These are phyloP conservation scores for Idaea aversata DNA, from an alignment of 2,888 invertebrate genomes.

Conservation along the genomic window DNA sequence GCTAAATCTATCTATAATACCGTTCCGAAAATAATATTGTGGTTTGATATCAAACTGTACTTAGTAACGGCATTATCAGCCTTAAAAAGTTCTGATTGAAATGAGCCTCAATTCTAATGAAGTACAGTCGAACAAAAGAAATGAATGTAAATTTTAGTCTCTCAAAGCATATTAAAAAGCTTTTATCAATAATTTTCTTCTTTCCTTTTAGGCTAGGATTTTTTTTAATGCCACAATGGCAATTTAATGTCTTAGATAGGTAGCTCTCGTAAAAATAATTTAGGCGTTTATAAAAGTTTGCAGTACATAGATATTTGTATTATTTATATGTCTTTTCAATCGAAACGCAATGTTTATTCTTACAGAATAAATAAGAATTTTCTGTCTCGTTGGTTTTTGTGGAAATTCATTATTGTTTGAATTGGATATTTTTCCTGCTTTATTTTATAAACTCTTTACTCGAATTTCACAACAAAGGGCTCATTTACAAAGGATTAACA, in stretches of 20 bases:
- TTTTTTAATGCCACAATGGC: slow-evolving; percentile 18
- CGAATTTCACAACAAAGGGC: background rate
- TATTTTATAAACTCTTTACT: background rate
- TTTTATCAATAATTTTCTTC: slow-evolving; percentile 21
- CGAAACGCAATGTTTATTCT: too few species aligned
- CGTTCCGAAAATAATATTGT: background rate
- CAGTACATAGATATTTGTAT: too few species aligned
- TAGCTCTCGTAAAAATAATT: too few species aligned
- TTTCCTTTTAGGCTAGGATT: slow-evolving; percentile 16
- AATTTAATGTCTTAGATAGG: slow-evolving; percentile 16
- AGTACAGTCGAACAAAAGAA: background rate
- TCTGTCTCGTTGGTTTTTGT: too few species aligned
- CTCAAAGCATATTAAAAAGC: slow-evolving; percentile 18
- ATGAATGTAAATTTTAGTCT: background rate
- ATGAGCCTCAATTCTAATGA: background rate
- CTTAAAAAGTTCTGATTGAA: too few species aligned
- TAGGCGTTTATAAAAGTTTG: too few species aligned
- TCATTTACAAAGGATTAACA: background rate
- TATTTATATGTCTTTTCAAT: too few species aligned
- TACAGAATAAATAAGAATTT: too few species aligned
- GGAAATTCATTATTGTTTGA: background rate
- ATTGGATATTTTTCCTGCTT: background rate
- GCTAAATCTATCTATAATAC: background rate
- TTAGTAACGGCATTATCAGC: too few species aligned
- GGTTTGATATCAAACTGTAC: background rate